Evolutionary conservation across 2,113 vertebrate genomes (phyloP).

Genomic region (Atlantisia rogersi): DNA sequence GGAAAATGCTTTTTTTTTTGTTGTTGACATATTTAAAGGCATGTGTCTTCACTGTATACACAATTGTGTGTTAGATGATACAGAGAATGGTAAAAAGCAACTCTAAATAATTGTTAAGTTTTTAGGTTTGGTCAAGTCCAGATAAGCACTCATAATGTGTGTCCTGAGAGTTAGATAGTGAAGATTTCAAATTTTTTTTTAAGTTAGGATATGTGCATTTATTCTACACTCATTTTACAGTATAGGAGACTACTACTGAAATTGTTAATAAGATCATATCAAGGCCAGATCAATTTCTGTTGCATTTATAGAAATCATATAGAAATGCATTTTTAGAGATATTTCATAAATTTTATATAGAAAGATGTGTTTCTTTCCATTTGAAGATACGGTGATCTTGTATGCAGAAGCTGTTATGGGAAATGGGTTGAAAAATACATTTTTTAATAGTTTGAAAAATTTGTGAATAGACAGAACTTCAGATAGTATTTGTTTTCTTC

Average conservation of each 20-base stretch:
- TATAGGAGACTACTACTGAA: not conserved
- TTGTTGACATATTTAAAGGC: not conserved
- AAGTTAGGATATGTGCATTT: not conserved
- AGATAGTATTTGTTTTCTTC: not conserved
- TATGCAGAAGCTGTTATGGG: not conserved
- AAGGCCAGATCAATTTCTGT: not conserved
- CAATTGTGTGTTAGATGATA: not conserved
- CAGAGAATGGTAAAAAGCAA: not conserved
- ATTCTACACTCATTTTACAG: not conserved
- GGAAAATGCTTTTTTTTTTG: not conserved
- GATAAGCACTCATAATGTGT: not conserved
- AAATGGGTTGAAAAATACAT: not conserved
- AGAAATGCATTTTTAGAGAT: not conserved
- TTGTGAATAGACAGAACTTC: not conserved
- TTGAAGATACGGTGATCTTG: not conserved
- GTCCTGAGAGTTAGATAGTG: not conserved
- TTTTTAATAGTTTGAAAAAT: not conserved
- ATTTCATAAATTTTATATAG: not conserved
- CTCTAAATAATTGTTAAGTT: not conserved
- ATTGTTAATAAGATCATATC: not conserved
- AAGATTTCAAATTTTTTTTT: not conserved
- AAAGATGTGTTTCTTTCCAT: not conserved
- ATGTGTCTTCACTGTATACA: not conserved
- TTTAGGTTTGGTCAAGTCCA: not conserved
- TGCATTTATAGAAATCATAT: not conserved